Conservation (phyloP, 2,113 vertebrate species). For the Eolophus roseicapilla region DNA sequence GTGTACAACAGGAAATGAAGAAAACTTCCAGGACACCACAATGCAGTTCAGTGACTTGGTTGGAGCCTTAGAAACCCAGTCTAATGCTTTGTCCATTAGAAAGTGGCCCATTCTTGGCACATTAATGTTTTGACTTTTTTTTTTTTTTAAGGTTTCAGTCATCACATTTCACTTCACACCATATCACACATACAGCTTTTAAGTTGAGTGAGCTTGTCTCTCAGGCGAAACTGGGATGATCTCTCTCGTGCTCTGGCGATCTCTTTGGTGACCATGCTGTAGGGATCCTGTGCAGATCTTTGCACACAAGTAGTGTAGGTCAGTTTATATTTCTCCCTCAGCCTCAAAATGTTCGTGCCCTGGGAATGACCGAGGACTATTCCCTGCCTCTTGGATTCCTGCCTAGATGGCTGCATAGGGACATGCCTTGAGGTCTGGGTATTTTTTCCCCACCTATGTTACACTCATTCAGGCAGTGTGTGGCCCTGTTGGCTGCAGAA, state of each 20-base stretch:
- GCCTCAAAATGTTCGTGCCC: not conserved
- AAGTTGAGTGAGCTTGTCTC: not conserved
- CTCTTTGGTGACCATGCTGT: not conserved
- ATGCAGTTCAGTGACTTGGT: not conserved
- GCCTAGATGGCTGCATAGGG: not conserved
- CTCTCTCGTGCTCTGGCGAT: not conserved
- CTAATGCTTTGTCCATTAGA: not conserved
- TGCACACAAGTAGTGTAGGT: not conserved
- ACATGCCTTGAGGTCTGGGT: not conserved
- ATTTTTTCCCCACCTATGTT: not conserved
- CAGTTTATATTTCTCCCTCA: not conserved
- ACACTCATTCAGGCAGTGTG: not conserved
- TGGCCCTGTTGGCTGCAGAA: not conserved
- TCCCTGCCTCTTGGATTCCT: not conserved
- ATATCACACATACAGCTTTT: not conserved
- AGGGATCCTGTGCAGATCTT: not conserved
- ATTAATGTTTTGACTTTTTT: not conserved
- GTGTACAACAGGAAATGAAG: not conserved
- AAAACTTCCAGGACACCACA: not conserved
- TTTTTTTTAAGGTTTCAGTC: not conserved
- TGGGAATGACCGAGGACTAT: not conserved
- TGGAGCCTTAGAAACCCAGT: not conserved
- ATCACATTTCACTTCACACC: not conserved
- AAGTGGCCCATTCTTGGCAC: not conserved
- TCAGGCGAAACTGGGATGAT: accelerated